A percentile compares a stretch with the other conserved stretches of the same genome.
Evolutionary conservation across 2,113 vertebrate species (phyloP).

Genomic region (Origma solitaria): DNA sequence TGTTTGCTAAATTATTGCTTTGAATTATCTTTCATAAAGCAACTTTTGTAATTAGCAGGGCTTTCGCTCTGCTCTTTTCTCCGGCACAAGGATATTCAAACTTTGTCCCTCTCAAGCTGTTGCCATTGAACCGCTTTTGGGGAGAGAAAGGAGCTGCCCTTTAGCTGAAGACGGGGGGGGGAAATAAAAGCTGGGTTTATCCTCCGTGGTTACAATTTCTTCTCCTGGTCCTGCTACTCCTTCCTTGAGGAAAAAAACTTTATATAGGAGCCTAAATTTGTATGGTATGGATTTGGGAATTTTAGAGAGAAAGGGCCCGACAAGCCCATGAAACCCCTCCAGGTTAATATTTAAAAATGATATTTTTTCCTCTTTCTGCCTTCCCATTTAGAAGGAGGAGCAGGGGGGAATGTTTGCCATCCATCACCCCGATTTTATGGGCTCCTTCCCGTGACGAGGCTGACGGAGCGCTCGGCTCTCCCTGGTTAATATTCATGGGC

Average conservation of each 20-base stretch:
- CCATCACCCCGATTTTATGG: neutral
- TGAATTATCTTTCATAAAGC: constrained; percentile 99
- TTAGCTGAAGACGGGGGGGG: constrained; percentile 23
- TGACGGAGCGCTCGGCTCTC: neutral
- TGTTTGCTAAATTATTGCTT: constrained; percentile 99
- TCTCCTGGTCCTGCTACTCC: neutral
- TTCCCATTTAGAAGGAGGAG: neutral
- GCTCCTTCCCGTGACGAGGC: neutral
- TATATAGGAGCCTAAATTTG: neutral
- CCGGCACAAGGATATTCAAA: constrained; percentile 76
- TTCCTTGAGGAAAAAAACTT: neutral
- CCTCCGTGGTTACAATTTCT: neutral
- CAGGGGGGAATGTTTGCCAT: neutral
- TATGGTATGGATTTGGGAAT: neutral
- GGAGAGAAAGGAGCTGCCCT: constrained; percentile 62
- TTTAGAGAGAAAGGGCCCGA: neutral
- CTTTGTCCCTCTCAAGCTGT: constrained; percentile 76
- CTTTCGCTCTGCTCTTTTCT: constrained; percentile 89
- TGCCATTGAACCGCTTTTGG: constrained; percentile 62
- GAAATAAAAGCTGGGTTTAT: constrained; percentile 33
- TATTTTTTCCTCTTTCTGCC: neutral
- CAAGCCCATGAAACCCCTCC: neutral
- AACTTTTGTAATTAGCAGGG: constrained; percentile 98
- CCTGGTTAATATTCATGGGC: neutral
- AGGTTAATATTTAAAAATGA: neutral